Evolutionary conservation across 2,113 vertebrate genomes (phyloP).

Genomic region (Chloebia gouldiae): DNA sequence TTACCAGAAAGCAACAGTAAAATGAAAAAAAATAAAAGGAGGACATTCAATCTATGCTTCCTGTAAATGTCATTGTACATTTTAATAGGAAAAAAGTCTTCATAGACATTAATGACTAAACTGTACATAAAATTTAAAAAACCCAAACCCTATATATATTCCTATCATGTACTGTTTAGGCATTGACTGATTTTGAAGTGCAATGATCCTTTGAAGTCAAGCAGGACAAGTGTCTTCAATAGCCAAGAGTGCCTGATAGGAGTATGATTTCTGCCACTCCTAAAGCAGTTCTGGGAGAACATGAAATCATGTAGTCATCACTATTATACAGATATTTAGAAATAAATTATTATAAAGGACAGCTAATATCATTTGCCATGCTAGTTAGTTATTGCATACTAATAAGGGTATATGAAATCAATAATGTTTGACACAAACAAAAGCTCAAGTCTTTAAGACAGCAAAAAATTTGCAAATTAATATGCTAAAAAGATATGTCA

Average conservation of each 20-base stretch:
- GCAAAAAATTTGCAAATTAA: not conserved
- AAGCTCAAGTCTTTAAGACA: not conserved
- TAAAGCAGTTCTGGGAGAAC: not conserved
- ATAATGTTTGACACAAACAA: not conserved
- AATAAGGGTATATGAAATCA: not conserved
- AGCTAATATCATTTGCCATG: not conserved
- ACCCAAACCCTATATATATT: not conserved
- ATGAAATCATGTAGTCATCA: not conserved
- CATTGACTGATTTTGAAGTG: not conserved
- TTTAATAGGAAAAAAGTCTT: not conserved
- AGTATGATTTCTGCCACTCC: not conserved
- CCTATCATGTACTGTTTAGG: not conserved
- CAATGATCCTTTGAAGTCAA: not conserved
- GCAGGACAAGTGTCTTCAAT: not conserved
- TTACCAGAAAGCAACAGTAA: conserved; percentile 51
- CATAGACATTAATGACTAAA: conserved; percentile 1
- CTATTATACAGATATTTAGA: not conserved
- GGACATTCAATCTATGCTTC: not conserved
- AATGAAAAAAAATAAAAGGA: not conserved
- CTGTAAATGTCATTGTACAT: conserved; percentile 1
- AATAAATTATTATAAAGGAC: not conserved
- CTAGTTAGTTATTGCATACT: not conserved
- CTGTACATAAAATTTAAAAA: not conserved
- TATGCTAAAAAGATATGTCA: not conserved
- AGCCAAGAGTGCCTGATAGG: not conserved